A percentile compares a stretch with the other conserved stretches of the same genome.
phyloP scores from a whole-genome alignment of 30 jellyfish, hydroid and myxozoan genomes.

The Phacellophora camtschatica region DNA sequence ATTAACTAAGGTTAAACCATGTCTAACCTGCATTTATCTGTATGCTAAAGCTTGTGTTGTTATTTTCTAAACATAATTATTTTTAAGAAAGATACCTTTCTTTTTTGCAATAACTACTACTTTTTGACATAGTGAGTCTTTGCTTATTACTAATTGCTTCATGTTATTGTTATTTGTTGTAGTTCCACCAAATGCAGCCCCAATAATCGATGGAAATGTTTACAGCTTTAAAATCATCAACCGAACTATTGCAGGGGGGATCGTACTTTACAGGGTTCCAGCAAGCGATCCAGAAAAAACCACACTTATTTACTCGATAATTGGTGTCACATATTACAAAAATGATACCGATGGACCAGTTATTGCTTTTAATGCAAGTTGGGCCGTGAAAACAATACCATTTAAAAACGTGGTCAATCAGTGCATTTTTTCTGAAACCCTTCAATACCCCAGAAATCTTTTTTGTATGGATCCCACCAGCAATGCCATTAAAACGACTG shows the following conservation, averaged over 20 bases:
- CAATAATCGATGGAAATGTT: neutral
- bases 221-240: neutral
- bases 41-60: too few species aligned
- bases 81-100: too few species aligned
- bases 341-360: slow-evolving; percentile 30
- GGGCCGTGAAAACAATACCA: slow-evolving; percentile 24
- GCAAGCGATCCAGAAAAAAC: slow-evolving; percentile 58
- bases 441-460: slow-evolving; percentile 58
- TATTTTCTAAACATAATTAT: too few species aligned
- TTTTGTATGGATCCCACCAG: slow-evolving; percentile 45
- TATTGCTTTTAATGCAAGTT: neutral
- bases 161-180: neutral
- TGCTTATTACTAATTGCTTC: neutral
- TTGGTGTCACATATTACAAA: slow-evolving; percentile 36
- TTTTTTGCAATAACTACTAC: too few species aligned
- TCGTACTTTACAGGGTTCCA: neutral
- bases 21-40: too few species aligned
- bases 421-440: slow-evolving; percentile 28
- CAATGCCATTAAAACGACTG: slow-evolving; percentile 29
- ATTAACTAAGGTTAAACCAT: too few species aligned
- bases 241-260: neutral
- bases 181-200: slow-evolving; percentile 12
- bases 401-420: neutral
- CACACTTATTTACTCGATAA: slow-evolving; percentile 30
- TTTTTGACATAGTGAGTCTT: too few species aligned